A percentile compares a stretch with the other conserved stretches of the same genome.
Evolutionary conservation across 2,113 vertebrate species (phyloP).

Genomic region (Triplophysa rosa): DNA sequence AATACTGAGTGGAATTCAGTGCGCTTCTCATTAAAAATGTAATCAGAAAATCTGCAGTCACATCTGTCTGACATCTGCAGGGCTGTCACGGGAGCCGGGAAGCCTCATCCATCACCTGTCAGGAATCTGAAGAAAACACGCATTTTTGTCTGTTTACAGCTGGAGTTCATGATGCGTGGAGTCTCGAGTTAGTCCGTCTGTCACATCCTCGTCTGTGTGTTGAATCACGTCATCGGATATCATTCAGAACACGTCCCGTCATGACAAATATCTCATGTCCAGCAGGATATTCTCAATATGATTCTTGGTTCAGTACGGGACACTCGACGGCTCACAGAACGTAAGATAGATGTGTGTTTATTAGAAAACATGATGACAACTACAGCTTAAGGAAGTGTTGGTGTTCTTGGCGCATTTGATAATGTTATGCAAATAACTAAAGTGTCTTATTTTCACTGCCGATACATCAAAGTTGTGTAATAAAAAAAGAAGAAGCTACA

Average conservation of each 20-base stretch:
- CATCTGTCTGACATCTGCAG: constrained; percentile 60
- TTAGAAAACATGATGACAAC: too few species aligned
- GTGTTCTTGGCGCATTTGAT: too few species aligned
- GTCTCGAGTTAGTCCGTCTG: neutral
- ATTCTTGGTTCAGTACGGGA: too few species aligned
- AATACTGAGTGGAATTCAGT: constrained; percentile 45
- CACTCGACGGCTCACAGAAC: too few species aligned
- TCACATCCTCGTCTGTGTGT: neutral
- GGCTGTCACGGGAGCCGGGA: constrained; percentile 41
- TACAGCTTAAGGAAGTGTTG: too few species aligned
- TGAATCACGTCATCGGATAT: constrained; percentile 9
- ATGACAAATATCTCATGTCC: constrained; percentile 19
- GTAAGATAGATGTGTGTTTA: too few species aligned
- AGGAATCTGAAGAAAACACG: constrained; percentile 43
- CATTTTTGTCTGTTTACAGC: neutral
- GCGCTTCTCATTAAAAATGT: constrained; percentile 65
- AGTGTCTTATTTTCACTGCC: too few species aligned
- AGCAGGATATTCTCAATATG: neutral
- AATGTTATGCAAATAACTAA: too few species aligned
- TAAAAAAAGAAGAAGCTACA: too few species aligned
- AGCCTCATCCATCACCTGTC: constrained; percentile 51
- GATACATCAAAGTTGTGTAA: too few species aligned
- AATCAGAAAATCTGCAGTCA: constrained; percentile 56
- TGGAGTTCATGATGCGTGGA: neutral
- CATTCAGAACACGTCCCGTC: neutral